Evolutionary conservation across 2,888 invertebrate species (phyloP), one percentile per base, ranked within the genome.

Genomic region (Labia minor): DNA sequence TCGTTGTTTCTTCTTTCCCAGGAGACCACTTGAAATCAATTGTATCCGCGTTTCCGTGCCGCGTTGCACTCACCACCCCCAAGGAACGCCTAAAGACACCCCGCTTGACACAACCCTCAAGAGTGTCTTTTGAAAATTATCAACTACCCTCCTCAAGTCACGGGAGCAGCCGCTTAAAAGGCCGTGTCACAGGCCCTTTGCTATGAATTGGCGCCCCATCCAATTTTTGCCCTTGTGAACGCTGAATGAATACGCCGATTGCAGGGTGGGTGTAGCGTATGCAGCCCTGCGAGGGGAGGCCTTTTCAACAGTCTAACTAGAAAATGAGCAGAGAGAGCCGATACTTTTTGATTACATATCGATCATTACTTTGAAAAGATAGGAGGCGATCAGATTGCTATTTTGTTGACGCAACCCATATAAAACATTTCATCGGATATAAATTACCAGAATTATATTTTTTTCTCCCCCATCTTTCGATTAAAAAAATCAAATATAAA

Each of bases 111-210:
- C n/a, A 49, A 49, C 49, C 49, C 49, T 49, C 49, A 49, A 49
- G 49, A 49, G 49, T 49, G 49, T 49, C 49, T 49, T 49, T 49
- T 49, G 49, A 49, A 49, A 49, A 49, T 49, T 49, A 49, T 49
- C 49, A 49, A 49, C 49, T 49, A 49, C 49, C 49, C 49, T 26
- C 26, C 26, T 26, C 26, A 26, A 26, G 26, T 26, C 26, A 26
- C 26, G 26, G 26, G n/a, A 26, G 26, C 26, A 26, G 26, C 26
- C 49, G 49, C 49, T 49, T 49, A 49, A 49, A 49, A 49, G 49
- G 49, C 49, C 49, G 49, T 49, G 49, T 49, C 49, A 49, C 49
- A 49, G 49, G 49, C 49, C n/a, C 49, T 49, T 49, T 49, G 14
- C 49, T 11, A 49, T 49, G 49, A 49, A 49, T 49, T 49, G 49